Evolutionary conservation across 2,888 invertebrate species (phyloP).

Genomic region (Netelia melanura): DNA sequence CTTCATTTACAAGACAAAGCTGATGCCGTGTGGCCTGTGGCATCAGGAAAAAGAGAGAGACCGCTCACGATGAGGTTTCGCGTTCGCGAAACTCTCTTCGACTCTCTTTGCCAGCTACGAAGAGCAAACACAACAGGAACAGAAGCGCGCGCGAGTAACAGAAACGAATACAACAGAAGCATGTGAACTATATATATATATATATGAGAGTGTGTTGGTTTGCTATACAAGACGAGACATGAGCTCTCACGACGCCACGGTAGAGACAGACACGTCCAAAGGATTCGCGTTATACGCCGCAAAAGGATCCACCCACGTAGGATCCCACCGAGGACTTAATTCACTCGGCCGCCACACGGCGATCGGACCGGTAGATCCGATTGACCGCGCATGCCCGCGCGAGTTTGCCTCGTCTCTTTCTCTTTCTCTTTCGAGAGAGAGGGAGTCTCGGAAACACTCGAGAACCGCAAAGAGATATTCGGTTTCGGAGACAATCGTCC

Average conservation of each 20-base stretch:
- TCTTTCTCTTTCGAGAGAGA: constrained; percentile 1
- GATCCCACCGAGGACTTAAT: constrained; percentile 76
- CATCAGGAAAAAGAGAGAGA: constrained; percentile 69
- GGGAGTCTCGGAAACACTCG: constrained; percentile 66
- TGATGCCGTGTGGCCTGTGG: constrained; percentile 77
- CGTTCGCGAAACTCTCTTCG: constrained; percentile 34
- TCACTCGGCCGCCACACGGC: constrained; percentile 71
- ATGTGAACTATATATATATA: constrained; percentile 17
- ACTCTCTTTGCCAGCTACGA: constrained; percentile 31
- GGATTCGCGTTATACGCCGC: constrained; percentile 62
- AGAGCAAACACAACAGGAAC: constrained; percentile 52
- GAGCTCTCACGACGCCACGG: constrained; percentile 57
- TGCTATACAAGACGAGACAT: constrained; percentile 53
- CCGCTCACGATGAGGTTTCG: constrained; percentile 63
- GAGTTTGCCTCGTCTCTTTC: constrained; percentile 9
- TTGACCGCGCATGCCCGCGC: constrained; percentile 56
- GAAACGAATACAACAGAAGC: constrained; percentile 52
- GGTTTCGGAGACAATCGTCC: constrained; percentile 80
- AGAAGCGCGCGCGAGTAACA: constrained; percentile 52
- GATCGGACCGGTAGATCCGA: constrained; percentile 73
- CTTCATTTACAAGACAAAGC: constrained; percentile 85
- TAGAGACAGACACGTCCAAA: constrained; percentile 62
- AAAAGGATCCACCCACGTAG: constrained; percentile 79
- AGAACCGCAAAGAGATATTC: constrained; percentile 76
- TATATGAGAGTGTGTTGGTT: not conserved